phyloP scores from a whole-genome alignment of 64 coral and sea anemone genomes.

The Platygyra sinensis region DNA sequence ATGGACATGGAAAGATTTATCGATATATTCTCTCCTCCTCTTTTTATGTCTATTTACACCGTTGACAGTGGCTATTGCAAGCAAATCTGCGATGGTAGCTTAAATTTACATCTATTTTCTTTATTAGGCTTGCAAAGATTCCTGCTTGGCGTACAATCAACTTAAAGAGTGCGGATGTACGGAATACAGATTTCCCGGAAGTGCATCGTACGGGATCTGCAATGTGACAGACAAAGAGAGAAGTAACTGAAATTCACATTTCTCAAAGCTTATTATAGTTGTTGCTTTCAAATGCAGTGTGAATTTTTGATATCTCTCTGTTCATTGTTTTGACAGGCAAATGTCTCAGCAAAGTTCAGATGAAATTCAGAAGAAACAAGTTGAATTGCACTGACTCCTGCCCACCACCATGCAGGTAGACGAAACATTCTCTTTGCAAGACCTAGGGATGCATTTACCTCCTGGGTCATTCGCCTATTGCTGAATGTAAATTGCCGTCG shows the following conservation, averaged over 20 bases:
- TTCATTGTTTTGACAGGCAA: background rate
- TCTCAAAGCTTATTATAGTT: background rate
- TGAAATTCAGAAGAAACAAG: conserved; percentile 9
- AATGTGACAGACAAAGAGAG: background rate
- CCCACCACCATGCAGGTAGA: conserved; percentile 38
- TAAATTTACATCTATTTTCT: no score
- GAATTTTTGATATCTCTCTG: background rate
- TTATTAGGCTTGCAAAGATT: conserved; percentile 34
- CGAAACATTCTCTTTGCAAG: background rate
- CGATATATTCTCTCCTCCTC: background rate
- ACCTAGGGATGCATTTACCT: no score
- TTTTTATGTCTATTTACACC: background rate
- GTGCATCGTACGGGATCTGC: background rate
- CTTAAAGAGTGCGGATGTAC: background rate
- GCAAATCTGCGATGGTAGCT: no score
- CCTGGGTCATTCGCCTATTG: no score
- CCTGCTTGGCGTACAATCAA: conserved; percentile 41
- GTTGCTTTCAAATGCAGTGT: background rate
- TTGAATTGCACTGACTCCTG: conserved; percentile 30
- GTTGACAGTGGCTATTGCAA: background rate
- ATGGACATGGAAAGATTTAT: no score
- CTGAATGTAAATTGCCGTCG: no score
- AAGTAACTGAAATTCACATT: background rate
- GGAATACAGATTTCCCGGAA: background rate
- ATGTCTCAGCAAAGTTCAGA: conserved; percentile 22